Evolutionary conservation across 53 echinoderm and acorn worm species (phyloP).

Genomic region (Actinopyga echinites): DNA sequence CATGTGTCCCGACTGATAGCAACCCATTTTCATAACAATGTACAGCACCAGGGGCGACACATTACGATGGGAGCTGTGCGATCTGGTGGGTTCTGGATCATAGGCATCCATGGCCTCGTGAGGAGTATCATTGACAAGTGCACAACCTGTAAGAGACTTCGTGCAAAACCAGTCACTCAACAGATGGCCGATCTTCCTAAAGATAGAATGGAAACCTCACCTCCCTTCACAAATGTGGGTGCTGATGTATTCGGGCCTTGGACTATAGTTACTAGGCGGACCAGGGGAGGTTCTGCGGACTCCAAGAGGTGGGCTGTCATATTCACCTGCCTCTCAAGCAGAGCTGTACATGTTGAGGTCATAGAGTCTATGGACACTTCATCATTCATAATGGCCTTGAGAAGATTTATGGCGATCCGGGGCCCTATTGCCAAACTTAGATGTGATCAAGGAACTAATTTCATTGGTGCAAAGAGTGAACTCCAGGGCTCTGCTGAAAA

Average conservation of each 20-base stretch:
- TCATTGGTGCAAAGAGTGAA: slow-evolving; percentile 65
- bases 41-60: slow-evolving; percentile 56
- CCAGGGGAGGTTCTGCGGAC: slow-evolving; percentile 53
- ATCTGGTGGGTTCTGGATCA: slow-evolving; percentile 41
- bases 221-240: slow-evolving; percentile 56
- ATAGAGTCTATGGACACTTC: slow-evolving; percentile 54
- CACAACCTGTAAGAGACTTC: neutral
- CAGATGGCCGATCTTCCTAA: slow-evolving; percentile 50
- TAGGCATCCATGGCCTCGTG: slow-evolving; percentile 48
- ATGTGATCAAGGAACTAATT: slow-evolving; percentile 70
- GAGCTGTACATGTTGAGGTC: slow-evolving; percentile 51
- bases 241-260: slow-evolving; percentile 56
- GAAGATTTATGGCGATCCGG: slow-evolving; percentile 59
- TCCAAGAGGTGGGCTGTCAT: slow-evolving; percentile 58
- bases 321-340: slow-evolving; percentile 49
- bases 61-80: slow-evolving; percentile 35
- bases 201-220: slow-evolving; percentile 31
- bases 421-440: slow-evolving; percentile 60
- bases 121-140: slow-evolving; percentile 37
- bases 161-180: slow-evolving; percentile 37
- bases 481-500: neutral
- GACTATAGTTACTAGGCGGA: slow-evolving; percentile 40
- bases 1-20: slow-evolving; percentile 43
- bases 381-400: slow-evolving; percentile 54
- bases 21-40: slow-evolving; percentile 30